Evolutionary conservation across 2,797 vertebrate genomes (phyloP).

Genomic region (Danio tinwini): DNA sequence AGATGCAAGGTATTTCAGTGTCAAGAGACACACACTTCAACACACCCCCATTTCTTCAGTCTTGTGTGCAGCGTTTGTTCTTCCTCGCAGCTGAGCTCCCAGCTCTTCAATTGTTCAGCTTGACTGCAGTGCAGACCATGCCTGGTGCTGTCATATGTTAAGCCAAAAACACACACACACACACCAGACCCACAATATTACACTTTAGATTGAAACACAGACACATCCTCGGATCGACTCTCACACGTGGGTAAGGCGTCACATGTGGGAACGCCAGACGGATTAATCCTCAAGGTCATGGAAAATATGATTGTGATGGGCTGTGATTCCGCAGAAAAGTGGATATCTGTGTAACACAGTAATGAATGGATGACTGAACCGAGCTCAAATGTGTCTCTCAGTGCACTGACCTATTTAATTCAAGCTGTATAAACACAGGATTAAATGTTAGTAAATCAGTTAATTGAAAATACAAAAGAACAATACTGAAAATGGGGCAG

Average conservation of each 20-base stretch:
- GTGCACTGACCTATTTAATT: background rate
- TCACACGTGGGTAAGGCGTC: conserved; percentile 37
- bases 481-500: background rate
- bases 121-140: conserved; percentile 27
- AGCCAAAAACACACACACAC: conserved; percentile 28
- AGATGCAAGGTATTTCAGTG: conserved; percentile 17
- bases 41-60: conserved; percentile 2
- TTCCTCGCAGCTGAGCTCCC: conserved; percentile 13
- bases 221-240: background rate
- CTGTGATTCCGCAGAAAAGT: conserved; percentile 28
- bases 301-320: conserved; percentile 53
- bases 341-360: conserved; percentile 40
- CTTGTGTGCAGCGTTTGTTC: conserved; percentile 26
- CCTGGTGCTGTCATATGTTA: conserved; percentile 11
- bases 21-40: conserved; percentile 17
- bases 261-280: conserved; percentile 39
- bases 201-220: conserved; percentile 43
- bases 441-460: background rate
- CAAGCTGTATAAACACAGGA: background rate
- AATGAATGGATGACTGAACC: conserved; percentile 38
- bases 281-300: conserved; percentile 57
- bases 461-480: background rate
- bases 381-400: conserved; percentile 11
- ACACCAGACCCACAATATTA: background rate
- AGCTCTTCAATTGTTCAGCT: conserved; percentile 25